A percentile compares a stretch with the other conserved stretches of the same genome.
Conservation (phyloP, 2,888 invertebrate species). For the Clivina fossor region DNA sequence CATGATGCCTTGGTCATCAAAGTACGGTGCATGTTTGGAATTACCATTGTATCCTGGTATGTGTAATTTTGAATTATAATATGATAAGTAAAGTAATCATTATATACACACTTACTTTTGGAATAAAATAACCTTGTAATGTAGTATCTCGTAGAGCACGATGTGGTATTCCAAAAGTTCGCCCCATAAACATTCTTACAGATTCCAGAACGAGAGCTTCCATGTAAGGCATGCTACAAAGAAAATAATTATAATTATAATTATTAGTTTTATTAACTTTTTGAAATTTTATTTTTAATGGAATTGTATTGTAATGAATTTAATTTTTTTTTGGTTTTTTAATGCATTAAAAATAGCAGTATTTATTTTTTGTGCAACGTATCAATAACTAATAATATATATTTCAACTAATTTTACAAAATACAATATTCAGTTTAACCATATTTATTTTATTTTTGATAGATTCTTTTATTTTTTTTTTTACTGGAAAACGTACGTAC, state of each 20-base stretch:
- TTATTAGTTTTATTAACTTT: background rate
- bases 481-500: too few relatives aligned
- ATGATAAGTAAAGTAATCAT: background rate
- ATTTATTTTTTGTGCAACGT: too few relatives aligned
- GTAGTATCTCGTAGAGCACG: conserved; percentile 72
- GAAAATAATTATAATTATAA: background rate
- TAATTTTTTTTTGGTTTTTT: too few relatives aligned
- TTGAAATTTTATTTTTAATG: too few relatives aligned
- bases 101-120: conserved; percentile 61
- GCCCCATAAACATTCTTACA: conserved; percentile 76
- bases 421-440: too few relatives aligned
- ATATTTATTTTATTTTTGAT: too few relatives aligned
- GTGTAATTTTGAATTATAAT: background rate
- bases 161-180: conserved; percentile 79
- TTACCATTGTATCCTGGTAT: conserved; percentile 74
- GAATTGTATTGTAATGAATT: too few relatives aligned
- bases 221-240: conserved; percentile 75
- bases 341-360: too few relatives aligned
- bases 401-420: too few relatives aligned
- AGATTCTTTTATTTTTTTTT: too few relatives aligned
- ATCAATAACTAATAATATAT: too few relatives aligned
- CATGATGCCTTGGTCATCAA: conserved; percentile 69
- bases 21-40: conserved; percentile 73
- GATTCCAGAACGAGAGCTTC: conserved; percentile 78
- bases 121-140: conserved; percentile 72